These are phyloP conservation scores for Orientallactaga bullata DNA, from an alignment of 2,113 vertebrate species.

Conservation along the genomic window DNA sequence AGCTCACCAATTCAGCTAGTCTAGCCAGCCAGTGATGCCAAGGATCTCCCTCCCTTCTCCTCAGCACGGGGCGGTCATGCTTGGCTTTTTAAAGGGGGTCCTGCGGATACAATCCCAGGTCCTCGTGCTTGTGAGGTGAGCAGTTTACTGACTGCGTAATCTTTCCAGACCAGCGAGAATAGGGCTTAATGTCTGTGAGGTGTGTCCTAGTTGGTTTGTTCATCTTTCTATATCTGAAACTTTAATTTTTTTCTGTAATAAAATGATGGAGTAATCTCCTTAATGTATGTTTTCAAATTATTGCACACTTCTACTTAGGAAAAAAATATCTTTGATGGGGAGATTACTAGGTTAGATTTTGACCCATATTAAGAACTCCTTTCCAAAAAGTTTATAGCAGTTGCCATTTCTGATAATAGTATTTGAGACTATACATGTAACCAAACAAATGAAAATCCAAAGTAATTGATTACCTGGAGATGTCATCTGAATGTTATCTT, in stretches of 20 bases:
- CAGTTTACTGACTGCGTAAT: no score
- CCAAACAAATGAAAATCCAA: not conserved
- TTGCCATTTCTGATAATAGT: not conserved
- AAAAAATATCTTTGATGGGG: not conserved
- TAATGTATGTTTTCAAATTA: not conserved
- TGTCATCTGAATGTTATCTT: not conserved
- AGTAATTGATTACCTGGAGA: not conserved
- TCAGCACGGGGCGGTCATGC: no score
- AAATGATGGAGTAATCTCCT: not conserved
- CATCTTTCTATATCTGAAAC: not conserved
- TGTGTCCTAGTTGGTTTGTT: not conserved
- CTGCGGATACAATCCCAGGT: no score
- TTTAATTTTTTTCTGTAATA: slow-evolving; percentile 10
- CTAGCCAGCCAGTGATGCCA: no score
- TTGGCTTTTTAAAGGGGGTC: no score
- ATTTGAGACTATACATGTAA: not conserved
- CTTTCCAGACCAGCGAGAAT: not conserved
- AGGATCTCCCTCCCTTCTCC: no score
- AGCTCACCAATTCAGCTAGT: no score
- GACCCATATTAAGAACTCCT: not conserved
- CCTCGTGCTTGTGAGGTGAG: no score
- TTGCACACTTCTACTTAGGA: not conserved
- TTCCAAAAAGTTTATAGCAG: not conserved
- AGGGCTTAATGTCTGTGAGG: not conserved
- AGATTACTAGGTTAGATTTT: not conserved